These are phyloP conservation scores for Apeltes quadracus DNA, from an alignment of 2,113 vertebrate genomes.

Conservation along the genomic window DNA sequence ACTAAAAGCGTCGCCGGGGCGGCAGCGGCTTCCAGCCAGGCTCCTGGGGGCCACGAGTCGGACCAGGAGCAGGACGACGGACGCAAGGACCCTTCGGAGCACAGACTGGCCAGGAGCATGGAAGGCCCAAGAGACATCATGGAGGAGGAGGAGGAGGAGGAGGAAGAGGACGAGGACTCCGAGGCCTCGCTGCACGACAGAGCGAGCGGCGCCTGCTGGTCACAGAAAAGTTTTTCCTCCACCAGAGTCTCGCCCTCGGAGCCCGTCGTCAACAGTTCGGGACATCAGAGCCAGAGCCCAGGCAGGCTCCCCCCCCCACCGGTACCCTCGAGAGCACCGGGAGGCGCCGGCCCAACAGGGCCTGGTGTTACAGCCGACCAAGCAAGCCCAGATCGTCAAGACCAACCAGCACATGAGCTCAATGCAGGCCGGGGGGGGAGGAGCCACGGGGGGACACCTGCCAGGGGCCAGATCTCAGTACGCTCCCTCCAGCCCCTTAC, in stretches of 20 bases:
- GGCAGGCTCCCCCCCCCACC: constrained; percentile 73
- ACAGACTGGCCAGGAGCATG: constrained; percentile 53
- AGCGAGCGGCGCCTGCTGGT: constrained; percentile 73
- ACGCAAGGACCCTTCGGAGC: constrained; percentile 63
- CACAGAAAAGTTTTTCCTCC: constrained; percentile 72
- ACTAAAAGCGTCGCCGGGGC: constrained; percentile 71
- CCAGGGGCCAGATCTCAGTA: constrained; percentile 80
- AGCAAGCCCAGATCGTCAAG: constrained; percentile 96
- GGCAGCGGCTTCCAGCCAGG: constrained; percentile 61
- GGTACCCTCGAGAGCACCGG: constrained; percentile 79
- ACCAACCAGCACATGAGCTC: constrained; percentile 91
- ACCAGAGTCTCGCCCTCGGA: constrained; percentile 80
- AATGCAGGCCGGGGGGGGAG: constrained; percentile 70
- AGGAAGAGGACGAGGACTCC: constrained; percentile 18
- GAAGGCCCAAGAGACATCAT: constrained; percentile 75
- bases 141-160: constrained; percentile 73
- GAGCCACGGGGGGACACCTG: constrained; percentile 45
- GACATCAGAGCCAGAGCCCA: constrained; percentile 72
- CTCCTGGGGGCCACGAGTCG: constrained; percentile 75
- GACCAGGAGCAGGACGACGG: constrained; percentile 83
- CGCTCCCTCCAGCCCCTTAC: constrained; percentile 86
- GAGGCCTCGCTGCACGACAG: constrained; percentile 57
- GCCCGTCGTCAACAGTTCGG: constrained; percentile 62
- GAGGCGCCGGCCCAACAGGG: constrained; percentile 85
- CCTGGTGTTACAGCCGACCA: constrained; percentile 87